Base-by-base conservation (phyloP, 1,140 invertebrate genomes). In the Paralvinella palmiformis region DNA sequence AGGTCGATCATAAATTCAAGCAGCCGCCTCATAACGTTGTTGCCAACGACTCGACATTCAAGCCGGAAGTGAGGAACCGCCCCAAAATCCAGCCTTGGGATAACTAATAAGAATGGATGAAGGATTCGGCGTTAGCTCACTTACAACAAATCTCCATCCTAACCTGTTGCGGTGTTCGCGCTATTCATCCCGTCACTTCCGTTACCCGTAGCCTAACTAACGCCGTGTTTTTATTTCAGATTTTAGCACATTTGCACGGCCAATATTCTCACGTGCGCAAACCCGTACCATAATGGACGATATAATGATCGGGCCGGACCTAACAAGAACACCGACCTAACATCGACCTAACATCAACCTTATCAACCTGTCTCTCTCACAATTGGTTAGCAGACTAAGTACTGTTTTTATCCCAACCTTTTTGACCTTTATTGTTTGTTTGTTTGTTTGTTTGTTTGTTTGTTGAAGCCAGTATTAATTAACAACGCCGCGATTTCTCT, bases 261-360 rank as follows among this genome's bases (percentile, higher is more conserved):
- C 60, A n/a, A 52, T 62, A 52, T 52, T 44, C 50, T 50, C 17
- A 20, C 44, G 44, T 17, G 50, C 22, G 44, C 44, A 50, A 50
- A 45, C n/a, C 35, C 22, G 36, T 52, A 62, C 0, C 44, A 50
- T 50, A 32, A 48, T 52, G 17, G 20, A 62, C 27, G 33, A 35
- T 37, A 36, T 15, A n/a, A 35, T 33, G 20, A 17, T 27, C 15
- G 24, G 15, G 31, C 31, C 32, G 15, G 36, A n/a, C 13, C 36
- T 27, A 36, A 35, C 24, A 15, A 59, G 32, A 4, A 24, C 20
- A 59, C 17, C 57, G 15, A 35, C 17, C 15, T 27, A 59, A 41
- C 7, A 59, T 15, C 55, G 2, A 37, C n/a, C 37, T 44, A 22
- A 2, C 10, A 27, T 22, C 24, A 20, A 29, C n/a, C 10, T 1